These are phyloP conservation scores for Steinernema carpocapsae DNA, from an alignment of 2,888 invertebrate species.

Conservation along the genomic window DNA sequence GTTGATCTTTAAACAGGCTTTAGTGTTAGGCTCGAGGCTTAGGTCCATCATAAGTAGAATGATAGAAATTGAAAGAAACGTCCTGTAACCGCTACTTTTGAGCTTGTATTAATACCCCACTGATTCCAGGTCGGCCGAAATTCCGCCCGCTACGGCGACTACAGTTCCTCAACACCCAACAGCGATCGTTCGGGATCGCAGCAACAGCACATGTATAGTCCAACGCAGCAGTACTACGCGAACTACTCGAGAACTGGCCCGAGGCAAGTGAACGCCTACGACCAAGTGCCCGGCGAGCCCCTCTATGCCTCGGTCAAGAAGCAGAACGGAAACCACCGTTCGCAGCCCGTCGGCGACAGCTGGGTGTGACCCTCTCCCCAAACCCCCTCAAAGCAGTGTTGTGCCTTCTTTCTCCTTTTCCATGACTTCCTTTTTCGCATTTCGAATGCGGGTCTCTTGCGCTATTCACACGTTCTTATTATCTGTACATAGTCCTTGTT, in stretches of 20 bases:
- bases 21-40: too few relatives aligned
- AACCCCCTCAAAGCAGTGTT: neutral
- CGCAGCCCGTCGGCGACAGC: conserved; percentile 55
- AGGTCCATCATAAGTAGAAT: too few relatives aligned
- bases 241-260: neutral
- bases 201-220: conserved; percentile 11
- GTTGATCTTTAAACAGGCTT: too few relatives aligned
- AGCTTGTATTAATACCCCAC: neutral
- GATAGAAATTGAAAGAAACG: neutral
- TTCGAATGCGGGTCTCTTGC: conserved; percentile 9
- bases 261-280: neutral
- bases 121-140: neutral
- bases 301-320: conserved; percentile 67
- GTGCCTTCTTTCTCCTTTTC: conserved; percentile 5
- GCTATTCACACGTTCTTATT: conserved; percentile 9
- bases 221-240: neutral
- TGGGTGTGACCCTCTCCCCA: conserved; percentile 56
- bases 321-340: conserved; percentile 39
- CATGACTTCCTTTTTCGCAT: neutral
- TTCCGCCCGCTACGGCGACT: conserved; percentile 30
- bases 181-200: conserved; percentile 44
- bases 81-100: too few relatives aligned
- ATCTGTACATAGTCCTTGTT: conserved; percentile 12
- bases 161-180: conserved; percentile 45
- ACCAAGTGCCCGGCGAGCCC: conserved; percentile 50